phyloP scores from a whole-genome alignment of 2,113 vertebrate genomes.

The Atrichornis clamosus region DNA sequence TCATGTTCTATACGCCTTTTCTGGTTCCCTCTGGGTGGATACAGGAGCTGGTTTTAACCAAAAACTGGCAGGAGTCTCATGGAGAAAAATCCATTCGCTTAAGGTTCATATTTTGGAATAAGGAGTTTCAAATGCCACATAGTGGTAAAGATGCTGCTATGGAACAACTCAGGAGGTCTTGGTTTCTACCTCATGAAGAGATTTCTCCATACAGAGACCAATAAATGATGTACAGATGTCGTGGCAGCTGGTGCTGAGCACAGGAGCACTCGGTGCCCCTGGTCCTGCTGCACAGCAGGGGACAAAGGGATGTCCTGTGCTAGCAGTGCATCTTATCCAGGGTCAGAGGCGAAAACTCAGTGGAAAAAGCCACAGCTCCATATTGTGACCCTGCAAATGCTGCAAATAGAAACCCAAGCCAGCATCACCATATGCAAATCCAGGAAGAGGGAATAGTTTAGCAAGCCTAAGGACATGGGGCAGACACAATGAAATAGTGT shows the following conservation, averaged over 20 bases:
- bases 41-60: background rate
- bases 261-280: background rate
- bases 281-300: background rate
- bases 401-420: background rate
- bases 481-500: background rate
- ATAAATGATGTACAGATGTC: background rate
- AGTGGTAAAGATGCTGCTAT: background rate
- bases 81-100: background rate
- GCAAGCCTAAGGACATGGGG: background rate
- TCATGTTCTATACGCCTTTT: background rate
- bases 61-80: background rate
- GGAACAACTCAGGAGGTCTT: background rate
- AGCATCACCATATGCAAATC: fast-evolving
- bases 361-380: background rate
- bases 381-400: background rate
- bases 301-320: background rate
- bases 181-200: background rate
- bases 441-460: background rate
- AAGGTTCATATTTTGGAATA: background rate
- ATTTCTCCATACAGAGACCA: background rate
- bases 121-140: fast-evolving
- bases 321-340: fast-evolving
- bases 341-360: background rate
- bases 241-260: background rate
- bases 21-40: background rate